Percentiles rank a stretch among this genome's conserved stretches.
These are phyloP conservation scores for Melanargia galathea DNA, from an alignment of 2,888 invertebrate species.

Conservation along the genomic window DNA sequence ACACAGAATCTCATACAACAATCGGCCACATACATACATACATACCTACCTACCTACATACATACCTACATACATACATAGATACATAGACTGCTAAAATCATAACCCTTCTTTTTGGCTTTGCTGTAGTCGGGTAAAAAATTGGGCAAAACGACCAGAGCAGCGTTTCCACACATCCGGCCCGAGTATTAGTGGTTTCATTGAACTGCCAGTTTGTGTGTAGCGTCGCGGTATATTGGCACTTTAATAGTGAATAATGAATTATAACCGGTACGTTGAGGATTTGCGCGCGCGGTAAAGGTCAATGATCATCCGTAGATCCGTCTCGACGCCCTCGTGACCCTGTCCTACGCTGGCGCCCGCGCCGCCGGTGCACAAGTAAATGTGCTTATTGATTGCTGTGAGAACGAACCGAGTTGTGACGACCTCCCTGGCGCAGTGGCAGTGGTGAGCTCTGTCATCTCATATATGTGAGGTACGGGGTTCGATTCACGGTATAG, in stretches of 20 bases:
- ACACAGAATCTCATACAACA: too few species aligned
- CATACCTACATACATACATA: too few species aligned
- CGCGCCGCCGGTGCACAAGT: conserved; percentile 49
- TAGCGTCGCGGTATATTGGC: conserved; percentile 11
- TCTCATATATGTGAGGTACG: too few species aligned
- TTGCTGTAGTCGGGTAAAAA: too few species aligned
- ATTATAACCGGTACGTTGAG: conserved; percentile 71
- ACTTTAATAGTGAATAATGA: conserved; percentile 58
- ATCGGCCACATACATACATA: too few species aligned
- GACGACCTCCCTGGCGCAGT: too few species aligned
- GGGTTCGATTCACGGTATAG: too few species aligned
- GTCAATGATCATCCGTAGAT: conserved; percentile 82
- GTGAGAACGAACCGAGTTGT: conserved; percentile 15
- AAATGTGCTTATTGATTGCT: conserved; percentile 64
- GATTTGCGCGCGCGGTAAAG: conserved; percentile 76
- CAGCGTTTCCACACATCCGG: background rate
- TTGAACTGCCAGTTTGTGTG: background rate
- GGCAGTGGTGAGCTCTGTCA: too few species aligned
- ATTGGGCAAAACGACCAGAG: background rate
- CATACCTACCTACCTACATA: too few species aligned
- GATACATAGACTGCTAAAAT: too few species aligned
- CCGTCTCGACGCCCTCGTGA: conserved; percentile 80
- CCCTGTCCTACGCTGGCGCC: conserved; percentile 73
- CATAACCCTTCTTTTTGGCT: too few species aligned
- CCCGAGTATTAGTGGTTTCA: background rate